Conservation (phyloP, 2,888 invertebrate genomes). For the Ichneumoninae sp. region DNA sequence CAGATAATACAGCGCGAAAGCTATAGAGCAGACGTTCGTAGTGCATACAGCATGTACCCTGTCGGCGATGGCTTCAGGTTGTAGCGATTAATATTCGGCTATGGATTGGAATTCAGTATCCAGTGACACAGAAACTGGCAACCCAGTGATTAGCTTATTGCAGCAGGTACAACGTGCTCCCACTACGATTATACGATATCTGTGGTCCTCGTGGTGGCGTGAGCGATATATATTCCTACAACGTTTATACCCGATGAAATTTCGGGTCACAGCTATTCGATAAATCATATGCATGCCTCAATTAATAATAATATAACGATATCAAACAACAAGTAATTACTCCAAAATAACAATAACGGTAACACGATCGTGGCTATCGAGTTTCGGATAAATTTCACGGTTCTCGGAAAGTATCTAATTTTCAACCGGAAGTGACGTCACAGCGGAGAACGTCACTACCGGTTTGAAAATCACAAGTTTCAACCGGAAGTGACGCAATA, state of each 20-base stretch:
- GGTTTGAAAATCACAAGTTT: not conserved
- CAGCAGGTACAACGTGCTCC: conserved; percentile 21
- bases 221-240: conserved; percentile 23
- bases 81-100: conserved; percentile 48
- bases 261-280: conserved; percentile 1
- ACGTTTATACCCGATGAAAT: conserved; percentile 22
- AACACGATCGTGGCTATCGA: not conserved
- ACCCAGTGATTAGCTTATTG: conserved; percentile 37
- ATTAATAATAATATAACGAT: not conserved
- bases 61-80: conserved; percentile 11
- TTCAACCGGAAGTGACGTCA: not conserved
- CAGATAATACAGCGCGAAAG: conserved; percentile 15
- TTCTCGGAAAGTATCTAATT: not conserved
- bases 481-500: too few relatives aligned
- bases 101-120: conserved; percentile 47
- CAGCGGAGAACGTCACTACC: not conserved
- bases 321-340: not conserved
- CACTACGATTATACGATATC: conserved; percentile 48
- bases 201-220: conserved; percentile 14
- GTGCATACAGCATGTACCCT: conserved; percentile 4
- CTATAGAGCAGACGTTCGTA: not conserved
- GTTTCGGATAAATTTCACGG: not conserved
- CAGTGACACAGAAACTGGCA: conserved; percentile 12
- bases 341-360: not conserved
- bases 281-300: conserved; percentile 2